A percentile compares a stretch with the other conserved stretches of the same genome.
Conservation (phyloP, 2,888 invertebrate species). For the Euplagia quadripunctaria region DNA sequence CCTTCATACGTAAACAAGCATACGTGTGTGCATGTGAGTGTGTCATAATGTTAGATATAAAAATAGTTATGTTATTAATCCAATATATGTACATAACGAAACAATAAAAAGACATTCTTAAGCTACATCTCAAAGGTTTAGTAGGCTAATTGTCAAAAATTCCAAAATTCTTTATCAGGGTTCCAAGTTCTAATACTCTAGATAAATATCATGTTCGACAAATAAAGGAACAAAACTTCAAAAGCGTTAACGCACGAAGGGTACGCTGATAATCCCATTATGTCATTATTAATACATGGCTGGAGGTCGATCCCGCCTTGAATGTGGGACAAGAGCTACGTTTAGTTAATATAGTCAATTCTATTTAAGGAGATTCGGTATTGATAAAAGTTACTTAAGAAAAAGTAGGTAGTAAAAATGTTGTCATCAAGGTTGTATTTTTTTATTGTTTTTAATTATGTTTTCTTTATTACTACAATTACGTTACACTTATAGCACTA, state of each 20-base stretch:
- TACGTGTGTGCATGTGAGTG: background rate
- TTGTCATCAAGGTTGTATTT: background rate
- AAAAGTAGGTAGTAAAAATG: background rate
- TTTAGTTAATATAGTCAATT: slow-evolving; percentile 2
- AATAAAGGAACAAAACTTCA: slow-evolving; percentile 18
- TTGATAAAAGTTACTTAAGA: background rate
- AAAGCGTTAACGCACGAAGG: slow-evolving; percentile 14
- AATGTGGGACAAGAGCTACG: slow-evolving; percentile 6
- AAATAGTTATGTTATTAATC: too few species aligned
- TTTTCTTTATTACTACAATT: too few species aligned
- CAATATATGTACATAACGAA: too few species aligned
- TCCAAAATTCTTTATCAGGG: background rate
- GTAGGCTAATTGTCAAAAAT: too few species aligned
- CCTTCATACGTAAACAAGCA: background rate
- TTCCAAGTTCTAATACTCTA: background rate
- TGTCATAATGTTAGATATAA: background rate
- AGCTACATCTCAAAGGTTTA: background rate
- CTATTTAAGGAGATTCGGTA: background rate
- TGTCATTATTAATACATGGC: slow-evolving; percentile 21
- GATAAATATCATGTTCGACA: slow-evolving; percentile 2
- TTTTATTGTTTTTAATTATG: background rate
- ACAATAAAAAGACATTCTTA: background rate
- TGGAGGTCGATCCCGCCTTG: slow-evolving; percentile 8
- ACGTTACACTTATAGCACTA: too few species aligned
- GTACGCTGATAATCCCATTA: slow-evolving; percentile 19